These are phyloP conservation scores for Gadus chalcogrammus DNA, from an alignment of 2,113 vertebrate genomes.

Conservation along the genomic window DNA sequence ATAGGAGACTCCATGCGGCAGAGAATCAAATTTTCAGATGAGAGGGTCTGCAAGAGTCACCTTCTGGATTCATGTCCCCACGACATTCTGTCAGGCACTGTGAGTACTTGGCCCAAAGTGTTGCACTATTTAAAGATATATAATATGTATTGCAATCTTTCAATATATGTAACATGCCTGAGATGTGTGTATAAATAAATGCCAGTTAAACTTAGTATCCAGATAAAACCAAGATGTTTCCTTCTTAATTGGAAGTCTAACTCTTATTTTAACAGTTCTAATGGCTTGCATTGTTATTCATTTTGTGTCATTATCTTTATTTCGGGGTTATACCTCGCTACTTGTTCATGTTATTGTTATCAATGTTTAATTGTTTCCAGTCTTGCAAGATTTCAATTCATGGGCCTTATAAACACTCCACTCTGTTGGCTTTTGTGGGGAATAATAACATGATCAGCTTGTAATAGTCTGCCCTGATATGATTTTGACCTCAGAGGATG, in stretches of 20 bases:
- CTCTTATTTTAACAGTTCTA: neutral
- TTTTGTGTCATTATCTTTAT: too few relatives aligned
- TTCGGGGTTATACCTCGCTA: too few relatives aligned
- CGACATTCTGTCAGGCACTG: constrained; percentile 96
- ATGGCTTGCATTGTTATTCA: too few relatives aligned
- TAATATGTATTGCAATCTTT: neutral
- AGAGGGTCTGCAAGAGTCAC: constrained; percentile 98
- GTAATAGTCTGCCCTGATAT: neutral
- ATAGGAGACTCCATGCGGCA: constrained; percentile 94
- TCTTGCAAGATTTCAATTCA: neutral
- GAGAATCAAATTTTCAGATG: constrained; percentile 96
- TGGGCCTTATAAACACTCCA: too few relatives aligned
- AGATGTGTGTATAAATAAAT: neutral
- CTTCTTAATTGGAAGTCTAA: neutral
- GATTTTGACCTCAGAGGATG: constrained; percentile 82
- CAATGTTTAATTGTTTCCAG: neutral
- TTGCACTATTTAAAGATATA: neutral
- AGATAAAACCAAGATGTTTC: neutral
- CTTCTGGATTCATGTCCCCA: constrained; percentile 98
- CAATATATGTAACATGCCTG: neutral
- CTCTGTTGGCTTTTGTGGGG: too few relatives aligned
- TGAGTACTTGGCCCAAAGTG: constrained; percentile 63
- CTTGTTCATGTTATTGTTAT: neutral
- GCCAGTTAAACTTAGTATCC: neutral
- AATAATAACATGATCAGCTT: too few relatives aligned